Conservation (phyloP, 2,113 vertebrate genomes). For the Nesogale talazaci region DNA sequence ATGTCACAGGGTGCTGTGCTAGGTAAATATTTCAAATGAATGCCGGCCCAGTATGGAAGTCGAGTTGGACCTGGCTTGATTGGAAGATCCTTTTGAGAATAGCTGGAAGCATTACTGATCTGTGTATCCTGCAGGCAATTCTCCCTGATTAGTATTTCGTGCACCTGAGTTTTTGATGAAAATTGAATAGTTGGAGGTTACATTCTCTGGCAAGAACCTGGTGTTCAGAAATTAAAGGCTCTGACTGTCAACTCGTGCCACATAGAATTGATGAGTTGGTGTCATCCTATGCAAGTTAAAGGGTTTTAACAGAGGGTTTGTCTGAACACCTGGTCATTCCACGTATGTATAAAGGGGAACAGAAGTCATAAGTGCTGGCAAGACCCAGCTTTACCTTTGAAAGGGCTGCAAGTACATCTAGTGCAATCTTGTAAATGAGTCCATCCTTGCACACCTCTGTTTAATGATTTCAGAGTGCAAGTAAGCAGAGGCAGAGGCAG, state of each 20-base stretch:
- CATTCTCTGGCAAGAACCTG: constrained; percentile 22
- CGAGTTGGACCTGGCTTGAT: not conserved
- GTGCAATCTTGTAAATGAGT: rapidly evolving
- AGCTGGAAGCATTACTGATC: constrained; percentile 2
- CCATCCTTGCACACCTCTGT: not conserved
- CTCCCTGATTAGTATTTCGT: constrained; percentile 57
- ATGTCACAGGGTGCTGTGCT: not conserved
- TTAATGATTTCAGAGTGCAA: not conserved
- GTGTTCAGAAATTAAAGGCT: constrained; percentile 45
- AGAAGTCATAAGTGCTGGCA: not conserved
- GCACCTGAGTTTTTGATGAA: constrained; percentile 54
- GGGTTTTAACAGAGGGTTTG: not conserved
- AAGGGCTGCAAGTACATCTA: not conserved
- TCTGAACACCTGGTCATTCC: not conserved
- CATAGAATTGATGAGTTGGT: not conserved
- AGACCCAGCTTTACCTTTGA: not conserved
- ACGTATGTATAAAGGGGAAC: not conserved
- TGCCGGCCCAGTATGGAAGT: not conserved
- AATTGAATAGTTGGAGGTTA: constrained; percentile 51
- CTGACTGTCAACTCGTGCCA: not conserved
- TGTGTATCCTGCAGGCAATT: constrained; percentile 50
- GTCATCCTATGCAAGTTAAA: constrained; percentile 41
- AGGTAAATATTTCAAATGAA: not conserved
- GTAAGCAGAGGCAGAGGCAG: not conserved
- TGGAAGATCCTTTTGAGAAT: not conserved